Evolutionary conservation across 2,888 invertebrate species (phyloP), one percentile per base, ranked within the genome.

Genomic region (Merodon equestris): DNA sequence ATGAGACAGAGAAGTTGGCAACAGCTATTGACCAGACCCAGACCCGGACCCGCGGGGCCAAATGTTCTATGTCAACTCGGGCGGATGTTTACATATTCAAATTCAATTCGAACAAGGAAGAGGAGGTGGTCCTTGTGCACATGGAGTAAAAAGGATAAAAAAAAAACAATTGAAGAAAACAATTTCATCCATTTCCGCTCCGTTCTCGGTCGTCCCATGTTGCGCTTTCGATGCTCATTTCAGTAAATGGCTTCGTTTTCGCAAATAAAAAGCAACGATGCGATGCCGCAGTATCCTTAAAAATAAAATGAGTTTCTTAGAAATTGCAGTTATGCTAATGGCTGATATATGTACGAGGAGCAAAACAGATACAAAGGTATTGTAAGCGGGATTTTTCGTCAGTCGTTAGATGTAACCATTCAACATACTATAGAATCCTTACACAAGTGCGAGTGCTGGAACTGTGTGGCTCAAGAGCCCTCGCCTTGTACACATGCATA

Each of bases 101-200:
- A 51, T 34, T 42, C 44, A 51, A 47, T 58, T 40, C 38, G n/a
- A 38, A 54, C 54, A n/a, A 38, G 38, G 14, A 64, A 56, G 14
- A 58, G 12, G 36, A 63, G 64, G 38, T 63, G 40, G 50, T 56
- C 71, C 50, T 60, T n/a, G 12, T 48, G n/a, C 27, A 27, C 7
- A 27, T 7, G 2, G n/a, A 1, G 3, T 27, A 50, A 47, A 45
- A 27, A 15, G 42, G 47, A 18, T 13, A 48, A 42, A 47, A 54
- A 45, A 14, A 73, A 61, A 73, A 58, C 67, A 77, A 76, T 76
- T 71, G 76, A 71, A 27, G 27, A 27, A 71, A 66, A 66, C 66
- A 71, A 63, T 77, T 77, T 58, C 51, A 63, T 73, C 73, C 50
- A 73, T 53, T 73, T 73, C 73, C 67, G 61, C 15, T 27, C 7